Conservation (phyloP, 1,140 invertebrate genomes). For the Dryas iulia region DNA sequence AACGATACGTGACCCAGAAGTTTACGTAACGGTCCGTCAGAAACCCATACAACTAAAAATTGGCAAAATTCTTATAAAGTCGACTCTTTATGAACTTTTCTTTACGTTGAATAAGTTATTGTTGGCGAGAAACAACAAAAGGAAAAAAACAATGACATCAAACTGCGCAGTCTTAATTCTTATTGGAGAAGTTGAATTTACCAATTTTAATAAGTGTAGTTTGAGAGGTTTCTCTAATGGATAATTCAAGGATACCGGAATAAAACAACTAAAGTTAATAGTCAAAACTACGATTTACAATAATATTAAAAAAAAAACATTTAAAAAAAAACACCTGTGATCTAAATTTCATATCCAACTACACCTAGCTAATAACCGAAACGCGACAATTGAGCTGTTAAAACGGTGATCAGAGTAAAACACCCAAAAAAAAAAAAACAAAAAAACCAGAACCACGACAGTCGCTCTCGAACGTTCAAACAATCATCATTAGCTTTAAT, state of each 20-base stretch:
- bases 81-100: not conserved
- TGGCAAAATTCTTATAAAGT: not conserved
- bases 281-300: not conserved
- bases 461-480: not conserved
- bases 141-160: not conserved
- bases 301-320: not conserved
- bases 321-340: not conserved
- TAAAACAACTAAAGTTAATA: not conserved
- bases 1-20: slow-evolving; percentile 16
- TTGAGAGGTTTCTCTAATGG: not conserved
- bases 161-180: not conserved
- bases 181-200: not conserved
- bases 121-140: not conserved
- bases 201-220: not conserved
- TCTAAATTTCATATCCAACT: not conserved
- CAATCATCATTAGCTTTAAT: not conserved
- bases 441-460: not conserved
- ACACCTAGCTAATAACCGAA: not conserved
- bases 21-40: not conserved
- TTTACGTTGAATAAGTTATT: not conserved
- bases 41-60: not conserved
- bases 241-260: not conserved
- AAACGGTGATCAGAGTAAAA: too few relatives aligned
- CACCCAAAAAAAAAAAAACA: too few relatives aligned
- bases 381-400: not conserved